Base-by-base conservation (phyloP, 2,888 invertebrate genomes). In the Agrochola macilenta region DNA sequence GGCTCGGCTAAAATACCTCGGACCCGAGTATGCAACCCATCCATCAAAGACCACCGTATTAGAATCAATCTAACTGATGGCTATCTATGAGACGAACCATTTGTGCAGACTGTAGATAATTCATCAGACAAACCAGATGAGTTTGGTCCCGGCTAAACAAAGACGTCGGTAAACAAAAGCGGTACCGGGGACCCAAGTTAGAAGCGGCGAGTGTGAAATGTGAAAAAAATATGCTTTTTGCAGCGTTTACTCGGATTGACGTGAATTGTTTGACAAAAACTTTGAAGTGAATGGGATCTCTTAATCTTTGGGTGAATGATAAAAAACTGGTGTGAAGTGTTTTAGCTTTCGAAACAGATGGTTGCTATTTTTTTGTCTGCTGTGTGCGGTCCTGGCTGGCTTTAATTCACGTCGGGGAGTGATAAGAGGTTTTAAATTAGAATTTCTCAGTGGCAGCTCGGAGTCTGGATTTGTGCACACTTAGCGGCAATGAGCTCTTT, bases 51-150 rank as follows among this genome's bases (percentile, higher is more conserved):
- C 66, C 39, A 43, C 61, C 35, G 17, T 26, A 73, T 85, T 63
- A 71, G 64, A 83, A 87, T 84, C 77, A 88, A 89, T 86, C 74
- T 79, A 82, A 89, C 84, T 80, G 86, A 87, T 85, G 66, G 70
- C 63, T 76, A 72, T 86, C 66, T 82, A 83, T 64, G 72, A 69
- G 81, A 86, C 60, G 49, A 49, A 75, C 39, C 52, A 84, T 87
- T 89, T 87, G 87, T 84, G 71, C 87, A 86, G 85, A 84, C 89
- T 84, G 76, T 85, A 87, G 87, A 84, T 89, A 84, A 92, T 91
- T 88, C 89, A 89, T 90, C 88, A 89, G 85, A 75, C 85, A 87
- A 90, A 90, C 90, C 89, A 91, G 92, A 89, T 91, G 90, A 90
- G 88, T 89, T 83, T 78, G 84, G 82, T 81, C 81, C 68, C 69